A percentile compares a stretch with the other conserved stretches of the same genome.
phyloP scores from a whole-genome alignment of 2,113 vertebrate species.

The Ramphastos sulfuratus region DNA sequence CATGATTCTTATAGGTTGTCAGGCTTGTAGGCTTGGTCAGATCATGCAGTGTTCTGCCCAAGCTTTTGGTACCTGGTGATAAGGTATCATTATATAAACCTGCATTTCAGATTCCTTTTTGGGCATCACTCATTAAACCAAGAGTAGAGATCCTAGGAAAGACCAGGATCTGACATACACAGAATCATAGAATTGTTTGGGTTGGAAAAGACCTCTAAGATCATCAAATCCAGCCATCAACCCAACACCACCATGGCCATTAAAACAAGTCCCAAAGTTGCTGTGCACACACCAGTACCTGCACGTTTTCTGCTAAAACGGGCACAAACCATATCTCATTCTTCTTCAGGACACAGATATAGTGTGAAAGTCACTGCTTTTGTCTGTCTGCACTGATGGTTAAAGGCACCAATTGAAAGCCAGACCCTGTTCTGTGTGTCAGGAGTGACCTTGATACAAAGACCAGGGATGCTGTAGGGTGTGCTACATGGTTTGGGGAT shows the following conservation, averaged over 20 bases:
- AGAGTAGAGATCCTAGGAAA: neutral
- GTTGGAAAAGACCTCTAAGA: no score
- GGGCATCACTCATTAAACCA: neutral
- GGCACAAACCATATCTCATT: neutral
- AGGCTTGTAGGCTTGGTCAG: neutral
- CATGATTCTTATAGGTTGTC: neutral
- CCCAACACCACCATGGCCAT: no score
- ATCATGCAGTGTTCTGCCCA: accelerated
- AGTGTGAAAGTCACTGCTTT: neutral
- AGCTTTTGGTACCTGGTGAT: no score
- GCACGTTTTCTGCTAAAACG: neutral
- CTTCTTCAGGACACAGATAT: neutral
- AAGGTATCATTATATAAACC: no score
- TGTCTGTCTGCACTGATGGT: neutral
- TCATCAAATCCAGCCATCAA: no score
- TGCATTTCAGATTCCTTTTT: neutral
- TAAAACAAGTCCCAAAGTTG: no score
- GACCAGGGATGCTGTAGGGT: neutral
- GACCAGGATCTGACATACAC: neutral
- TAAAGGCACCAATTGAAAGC: neutral
- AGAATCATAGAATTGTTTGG: no score
- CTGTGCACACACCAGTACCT: neutral
- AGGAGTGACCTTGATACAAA: neutral
- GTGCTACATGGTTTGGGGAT: accelerated
- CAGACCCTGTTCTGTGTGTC: neutral